Conservation (phyloP, 2,113 vertebrate genomes). For the Colistium nudipinnis region DNA sequence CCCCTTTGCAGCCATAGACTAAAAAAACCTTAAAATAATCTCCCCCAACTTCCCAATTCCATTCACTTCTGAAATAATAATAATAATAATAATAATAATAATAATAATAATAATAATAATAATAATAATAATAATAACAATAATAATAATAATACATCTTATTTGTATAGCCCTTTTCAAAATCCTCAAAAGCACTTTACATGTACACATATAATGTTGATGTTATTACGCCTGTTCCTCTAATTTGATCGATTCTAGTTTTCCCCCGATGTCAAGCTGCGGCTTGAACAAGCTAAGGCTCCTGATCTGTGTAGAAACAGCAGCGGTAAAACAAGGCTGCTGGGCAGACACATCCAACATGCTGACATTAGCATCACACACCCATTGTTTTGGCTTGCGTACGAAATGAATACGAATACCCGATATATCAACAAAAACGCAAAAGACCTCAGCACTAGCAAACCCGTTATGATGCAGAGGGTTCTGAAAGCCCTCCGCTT, state of each 20-base stretch:
- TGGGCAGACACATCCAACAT: not conserved
- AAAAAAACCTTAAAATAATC: too few species aligned
- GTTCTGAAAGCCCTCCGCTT: not conserved
- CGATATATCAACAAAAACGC: not conserved
- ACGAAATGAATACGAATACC: not conserved
- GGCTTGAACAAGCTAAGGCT: not conserved
- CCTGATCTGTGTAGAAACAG: slow-evolving; percentile 1
- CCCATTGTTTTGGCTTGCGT: not conserved
- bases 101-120: too few species aligned
- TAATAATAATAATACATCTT: too few species aligned
- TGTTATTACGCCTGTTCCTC: not conserved
- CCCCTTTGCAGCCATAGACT: too few species aligned
- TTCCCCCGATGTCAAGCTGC: not conserved
- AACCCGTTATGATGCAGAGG: not conserved
- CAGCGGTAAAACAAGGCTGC: slow-evolving; percentile 7
- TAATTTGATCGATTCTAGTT: not conserved
- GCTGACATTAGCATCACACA: accelerated
- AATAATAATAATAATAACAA: too few species aligned
- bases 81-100: too few species aligned
- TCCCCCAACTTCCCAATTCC: too few species aligned
- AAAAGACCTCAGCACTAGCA: not conserved
- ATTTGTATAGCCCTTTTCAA: too few species aligned
- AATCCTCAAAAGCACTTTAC: too few species aligned
- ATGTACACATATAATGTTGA: too few species aligned
- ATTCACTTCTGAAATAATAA: too few species aligned